phyloP scores from a whole-genome alignment of 2,797 vertebrate genomes.

The Tapera naevia region DNA sequence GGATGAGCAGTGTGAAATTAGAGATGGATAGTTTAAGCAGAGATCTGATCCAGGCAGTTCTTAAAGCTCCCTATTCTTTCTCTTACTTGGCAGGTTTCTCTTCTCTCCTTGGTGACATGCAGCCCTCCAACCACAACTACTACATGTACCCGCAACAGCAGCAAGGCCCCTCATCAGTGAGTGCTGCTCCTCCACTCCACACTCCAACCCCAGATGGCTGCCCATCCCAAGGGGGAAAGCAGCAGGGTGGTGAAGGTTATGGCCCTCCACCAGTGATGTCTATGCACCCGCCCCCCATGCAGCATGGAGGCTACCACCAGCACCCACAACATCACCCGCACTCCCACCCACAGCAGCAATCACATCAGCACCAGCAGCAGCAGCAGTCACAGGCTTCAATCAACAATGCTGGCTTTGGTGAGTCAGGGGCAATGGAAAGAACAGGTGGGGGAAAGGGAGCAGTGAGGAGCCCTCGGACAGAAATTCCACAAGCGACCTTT shows the following conservation, averaged over 20 bases:
- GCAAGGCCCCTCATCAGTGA: constrained; percentile 72
- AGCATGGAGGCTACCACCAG: constrained; percentile 77
- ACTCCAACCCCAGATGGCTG: constrained; percentile 77
- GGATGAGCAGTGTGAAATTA: not conserved
- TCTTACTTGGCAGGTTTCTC: constrained; percentile 72
- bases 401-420: constrained; percentile 78
- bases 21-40: not conserved
- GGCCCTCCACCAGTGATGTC: constrained; percentile 76
- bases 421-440: not conserved
- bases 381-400: constrained; percentile 75
- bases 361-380: constrained; percentile 69
- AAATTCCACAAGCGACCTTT: not conserved
- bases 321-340: constrained; percentile 77
- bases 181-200: constrained; percentile 73
- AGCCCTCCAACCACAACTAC: constrained; percentile 81
- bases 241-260: constrained; percentile 72
- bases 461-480: not conserved
- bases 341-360: constrained; percentile 74
- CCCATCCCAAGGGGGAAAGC: constrained; percentile 72
- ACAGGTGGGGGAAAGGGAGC: not conserved
- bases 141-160: constrained; percentile 81
- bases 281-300: constrained; percentile 76
- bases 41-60: not conserved
- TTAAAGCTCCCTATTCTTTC: not conserved
- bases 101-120: constrained; percentile 80